Base-by-base conservation (phyloP, 2,113 vertebrate genomes). In the Syrmaticus mikado region DNA sequence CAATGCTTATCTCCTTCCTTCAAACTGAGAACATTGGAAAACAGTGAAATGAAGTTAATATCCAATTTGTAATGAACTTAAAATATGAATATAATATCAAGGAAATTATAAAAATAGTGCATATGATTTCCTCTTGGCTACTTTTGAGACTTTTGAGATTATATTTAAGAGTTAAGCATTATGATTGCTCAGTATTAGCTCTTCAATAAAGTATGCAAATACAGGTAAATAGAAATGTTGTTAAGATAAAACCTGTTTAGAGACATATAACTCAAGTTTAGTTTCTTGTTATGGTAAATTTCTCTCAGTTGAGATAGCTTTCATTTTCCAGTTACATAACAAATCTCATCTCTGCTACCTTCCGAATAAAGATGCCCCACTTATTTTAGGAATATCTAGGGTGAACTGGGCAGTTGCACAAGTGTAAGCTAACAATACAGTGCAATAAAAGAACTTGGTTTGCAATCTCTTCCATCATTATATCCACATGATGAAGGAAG, bases 341-440 rank as follows among this genome's bases (percentile, higher is more conserved):
- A 46, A 65, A 45, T 19, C 10, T 28, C 13, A 22, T 62, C 27
- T 30, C 36, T 28, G 3, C 61, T 16, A 16, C 38, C 11, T 74
- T 85, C 10, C 19, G 62, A 41, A 17, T 34, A 25, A 64, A 84
- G 30, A 74, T 10, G 11, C 34, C 3, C 3, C 21, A 21, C 68
- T 82, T 67, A 48, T 13, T 68, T 80, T 48, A 61, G 20, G 36
- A 62, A 73, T 11, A 89, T 2, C 10, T 65, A 65, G 41, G 8
- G 15, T 72, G 30, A 3, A 27, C 16, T 24, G 15, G 2, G 18
- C 1, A 2, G 24, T 57, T n/a, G 21, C 10, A n/a, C 0, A 40
- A 6, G 8, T 34, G 1, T n/a, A 62, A 72, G 22, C 30, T 14
- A 82, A 3, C 0, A 57, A 10, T 57, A 14, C 24, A 14, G 13